Percentiles rank a stretch among this genome's conserved stretches.
Conservation (phyloP, 2,113 vertebrate genomes). For the Pungitius pungitius region DNA sequence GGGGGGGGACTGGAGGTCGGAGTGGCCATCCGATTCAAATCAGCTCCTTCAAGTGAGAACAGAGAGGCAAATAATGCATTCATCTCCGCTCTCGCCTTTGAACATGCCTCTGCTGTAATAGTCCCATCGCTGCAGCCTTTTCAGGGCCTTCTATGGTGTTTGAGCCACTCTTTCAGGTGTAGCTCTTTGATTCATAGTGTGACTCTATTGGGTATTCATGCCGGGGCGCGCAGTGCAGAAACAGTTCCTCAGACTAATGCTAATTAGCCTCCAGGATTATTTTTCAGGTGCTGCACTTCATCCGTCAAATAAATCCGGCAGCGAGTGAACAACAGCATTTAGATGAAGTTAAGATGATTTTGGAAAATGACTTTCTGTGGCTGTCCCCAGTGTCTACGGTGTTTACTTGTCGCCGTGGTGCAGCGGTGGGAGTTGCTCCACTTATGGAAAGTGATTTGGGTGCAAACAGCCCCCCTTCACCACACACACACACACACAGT, state of each 20-base stretch:
- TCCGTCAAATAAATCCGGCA: conserved; percentile 68
- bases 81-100: conserved; percentile 39
- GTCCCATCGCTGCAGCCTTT: conserved; percentile 33
- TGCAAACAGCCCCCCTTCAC: conserved; percentile 41
- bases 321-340: conserved; percentile 75
- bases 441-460: conserved; percentile 68
- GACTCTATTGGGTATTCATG: conserved; percentile 51
- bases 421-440: conserved; percentile 69
- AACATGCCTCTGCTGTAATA: conserved; percentile 42
- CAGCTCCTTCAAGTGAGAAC: conserved; percentile 45
- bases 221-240: conserved; percentile 27
- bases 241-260: conserved; percentile 57
- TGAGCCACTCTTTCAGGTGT: conserved; percentile 54
- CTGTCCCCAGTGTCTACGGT: conserved; percentile 57
- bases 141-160: conserved; percentile 31
- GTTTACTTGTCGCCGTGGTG: conserved; percentile 51
- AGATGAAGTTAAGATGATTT: conserved; percentile 77
- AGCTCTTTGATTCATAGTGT: conserved; percentile 48
- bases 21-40: conserved; percentile 46
- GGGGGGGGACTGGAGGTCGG: not conserved
- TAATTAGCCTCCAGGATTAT: conserved; percentile 70
- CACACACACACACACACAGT: conserved; percentile 31
- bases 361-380: conserved; percentile 58
- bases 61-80: conserved; percentile 50
- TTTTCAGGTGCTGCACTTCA: conserved; percentile 75